A percentile compares a stretch with the other conserved stretches of the same genome.
Conservation (phyloP, 2,888 invertebrate species). For the Pinctada fucata region DNA sequence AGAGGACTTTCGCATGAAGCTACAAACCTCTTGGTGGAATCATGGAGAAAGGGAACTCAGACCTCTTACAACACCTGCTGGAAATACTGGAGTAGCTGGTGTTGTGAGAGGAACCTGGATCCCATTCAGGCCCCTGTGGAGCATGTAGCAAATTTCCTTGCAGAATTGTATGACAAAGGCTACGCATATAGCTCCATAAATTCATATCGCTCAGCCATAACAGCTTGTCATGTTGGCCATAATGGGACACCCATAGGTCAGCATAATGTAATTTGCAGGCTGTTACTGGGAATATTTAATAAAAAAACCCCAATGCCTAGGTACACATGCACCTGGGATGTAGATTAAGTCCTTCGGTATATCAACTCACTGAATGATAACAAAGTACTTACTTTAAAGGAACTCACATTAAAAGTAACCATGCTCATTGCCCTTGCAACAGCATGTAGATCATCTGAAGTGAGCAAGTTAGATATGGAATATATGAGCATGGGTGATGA, state of each 20-base stretch:
- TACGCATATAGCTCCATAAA: no score
- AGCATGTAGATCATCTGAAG: no score
- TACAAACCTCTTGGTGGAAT: neutral
- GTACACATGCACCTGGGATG: conserved; percentile 1
- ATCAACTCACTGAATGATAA: no score
- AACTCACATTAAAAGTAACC: no score
- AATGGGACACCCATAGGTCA: neutral
- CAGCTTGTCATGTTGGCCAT: no score
- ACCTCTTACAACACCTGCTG: neutral
- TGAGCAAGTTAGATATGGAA: no score
- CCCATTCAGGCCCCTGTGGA: neutral
- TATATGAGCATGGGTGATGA: no score
- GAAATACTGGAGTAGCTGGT: conserved; percentile 7
- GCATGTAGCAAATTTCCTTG: neutral
- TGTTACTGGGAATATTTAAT: neutral
- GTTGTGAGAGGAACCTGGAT: conserved; percentile 2
- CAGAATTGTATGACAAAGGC: neutral
- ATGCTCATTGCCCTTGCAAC: no score
- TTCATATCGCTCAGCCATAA: no score
- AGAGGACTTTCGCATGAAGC: conserved; percentile 1
- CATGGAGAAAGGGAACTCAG: neutral
- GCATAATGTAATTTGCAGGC: neutral
- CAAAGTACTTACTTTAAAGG: no score
- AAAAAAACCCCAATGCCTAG: neutral
- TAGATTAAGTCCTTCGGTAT: neutral